Evolutionary conservation across 92 coral and sea anemone species (phyloP).

Genomic region (Nematostella vectensis): DNA sequence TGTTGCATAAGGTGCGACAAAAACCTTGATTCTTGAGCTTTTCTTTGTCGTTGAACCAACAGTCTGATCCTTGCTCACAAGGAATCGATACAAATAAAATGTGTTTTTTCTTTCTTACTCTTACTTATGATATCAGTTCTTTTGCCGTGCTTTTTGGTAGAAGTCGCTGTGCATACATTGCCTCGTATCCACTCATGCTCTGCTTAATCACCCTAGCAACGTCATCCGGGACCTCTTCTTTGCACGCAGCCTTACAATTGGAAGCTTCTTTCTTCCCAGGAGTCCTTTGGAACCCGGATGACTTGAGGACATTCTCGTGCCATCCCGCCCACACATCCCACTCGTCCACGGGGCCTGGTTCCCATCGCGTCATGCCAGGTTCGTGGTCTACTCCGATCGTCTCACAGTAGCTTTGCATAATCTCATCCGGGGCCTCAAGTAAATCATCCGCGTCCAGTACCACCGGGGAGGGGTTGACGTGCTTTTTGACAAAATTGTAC

Average conservation of each 20-base stretch:
- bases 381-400: slow-evolving; percentile 42
- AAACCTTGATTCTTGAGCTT: too few species aligned
- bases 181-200: slow-evolving; percentile 44
- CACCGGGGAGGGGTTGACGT: slow-evolving; percentile 26
- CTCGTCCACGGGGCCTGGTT: slow-evolving; percentile 33
- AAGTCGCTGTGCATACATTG: slow-evolving; percentile 35
- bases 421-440: slow-evolving; percentile 42
- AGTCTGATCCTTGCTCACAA: too few species aligned
- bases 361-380: slow-evolving; percentile 54
- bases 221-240: slow-evolving; percentile 29
- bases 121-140: not conserved
- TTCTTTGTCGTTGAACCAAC: too few species aligned
- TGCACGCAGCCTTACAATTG: not conserved
- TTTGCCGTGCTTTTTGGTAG: slow-evolving; percentile 6
- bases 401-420: slow-evolving; percentile 54
- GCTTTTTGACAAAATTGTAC: slow-evolving; percentile 41
- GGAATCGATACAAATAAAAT: too few species aligned
- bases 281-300: slow-evolving; percentile 34
- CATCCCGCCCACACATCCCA: slow-evolving; percentile 50
- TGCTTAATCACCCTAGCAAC: slow-evolving; percentile 36
- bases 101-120: too few species aligned
- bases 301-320: slow-evolving; percentile 54
- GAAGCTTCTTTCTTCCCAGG: not conserved
- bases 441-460: slow-evolving; percentile 71
- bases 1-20: too few species aligned